Evolutionary conservation across 2,797 vertebrate genomes (phyloP).

Genomic region (Caiman crocodilus): DNA sequence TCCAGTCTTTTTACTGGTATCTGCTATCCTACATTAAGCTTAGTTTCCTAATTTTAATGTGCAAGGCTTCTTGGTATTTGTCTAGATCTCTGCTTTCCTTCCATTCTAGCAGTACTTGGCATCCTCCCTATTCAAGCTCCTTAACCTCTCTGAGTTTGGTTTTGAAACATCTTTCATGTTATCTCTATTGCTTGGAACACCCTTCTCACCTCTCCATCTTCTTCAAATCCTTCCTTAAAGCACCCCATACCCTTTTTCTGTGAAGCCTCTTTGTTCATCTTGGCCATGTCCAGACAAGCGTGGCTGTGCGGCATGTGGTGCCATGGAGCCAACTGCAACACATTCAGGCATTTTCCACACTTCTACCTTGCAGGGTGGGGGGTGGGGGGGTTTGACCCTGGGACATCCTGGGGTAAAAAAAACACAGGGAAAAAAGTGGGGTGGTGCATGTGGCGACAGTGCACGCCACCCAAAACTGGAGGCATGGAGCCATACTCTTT

Average conservation of each 20-base stretch:
- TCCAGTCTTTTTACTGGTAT: not conserved
- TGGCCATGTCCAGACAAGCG: not conserved
- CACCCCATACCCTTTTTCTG: not conserved
- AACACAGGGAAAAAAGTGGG: no score
- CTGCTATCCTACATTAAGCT: not conserved
- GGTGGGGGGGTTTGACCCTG: no score
- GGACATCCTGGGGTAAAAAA: no score
- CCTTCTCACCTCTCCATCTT: not conserved
- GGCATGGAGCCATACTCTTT: no score
- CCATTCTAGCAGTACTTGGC: fast-evolving
- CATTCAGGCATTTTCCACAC: no score
- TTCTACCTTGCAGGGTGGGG: no score
- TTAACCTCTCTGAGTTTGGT: not conserved
- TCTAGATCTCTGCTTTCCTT: not conserved
- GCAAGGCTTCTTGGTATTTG: not conserved
- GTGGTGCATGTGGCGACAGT: no score
- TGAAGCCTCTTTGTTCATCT: not conserved
- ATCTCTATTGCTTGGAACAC: fast-evolving
- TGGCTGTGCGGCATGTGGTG: no score
- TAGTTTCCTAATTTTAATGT: not conserved
- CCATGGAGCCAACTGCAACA: no score
- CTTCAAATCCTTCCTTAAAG: not conserved
- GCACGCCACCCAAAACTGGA: no score
- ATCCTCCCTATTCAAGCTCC: not conserved
- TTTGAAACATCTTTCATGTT: not conserved